These are phyloP conservation scores for Geotrypetes seraphini DNA, from an alignment of 2,797 vertebrate genomes.

Conservation along the genomic window DNA sequence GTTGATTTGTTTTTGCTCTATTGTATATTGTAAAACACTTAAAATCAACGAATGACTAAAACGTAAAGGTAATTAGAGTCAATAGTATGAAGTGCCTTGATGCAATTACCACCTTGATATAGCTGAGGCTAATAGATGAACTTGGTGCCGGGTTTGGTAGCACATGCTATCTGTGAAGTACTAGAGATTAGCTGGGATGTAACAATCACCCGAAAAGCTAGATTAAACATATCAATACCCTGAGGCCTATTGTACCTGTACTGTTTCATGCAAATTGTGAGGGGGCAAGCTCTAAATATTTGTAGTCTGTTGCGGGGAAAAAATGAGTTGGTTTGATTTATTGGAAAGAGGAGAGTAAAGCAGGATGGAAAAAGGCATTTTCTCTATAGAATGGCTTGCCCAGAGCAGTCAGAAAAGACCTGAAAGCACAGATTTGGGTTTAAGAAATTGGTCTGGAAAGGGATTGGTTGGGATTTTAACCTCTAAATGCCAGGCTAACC, in stretches of 20 bases:
- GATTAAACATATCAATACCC: constrained; percentile 32
- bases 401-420: constrained; percentile 17
- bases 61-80: too few relatives aligned
- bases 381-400: constrained; percentile 35
- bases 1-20: too few relatives aligned
- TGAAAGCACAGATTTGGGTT: neutral
- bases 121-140: constrained; percentile 16
- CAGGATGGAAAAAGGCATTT: constrained; percentile 23
- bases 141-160: constrained; percentile 32
- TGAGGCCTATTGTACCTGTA: constrained; percentile 22
- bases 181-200: constrained; percentile 34
- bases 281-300: constrained; percentile 28
- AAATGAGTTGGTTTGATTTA: neutral
- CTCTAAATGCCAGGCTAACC: too few relatives aligned
- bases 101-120: constrained; percentile 5
- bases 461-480: too few relatives aligned
- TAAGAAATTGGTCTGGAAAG: neutral
- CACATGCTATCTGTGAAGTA: constrained; percentile 10
- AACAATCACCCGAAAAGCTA: constrained; percentile 36
- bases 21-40: too few relatives aligned
- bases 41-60: too few relatives aligned
- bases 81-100: neutral
- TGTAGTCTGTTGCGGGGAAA: neutral
- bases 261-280: constrained; percentile 18
- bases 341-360: neutral